Percentiles rank a stretch among this genome's conserved stretches.
phyloP scores from a whole-genome alignment of 1,140 invertebrate species.

The Calephelis virginiensis region DNA sequence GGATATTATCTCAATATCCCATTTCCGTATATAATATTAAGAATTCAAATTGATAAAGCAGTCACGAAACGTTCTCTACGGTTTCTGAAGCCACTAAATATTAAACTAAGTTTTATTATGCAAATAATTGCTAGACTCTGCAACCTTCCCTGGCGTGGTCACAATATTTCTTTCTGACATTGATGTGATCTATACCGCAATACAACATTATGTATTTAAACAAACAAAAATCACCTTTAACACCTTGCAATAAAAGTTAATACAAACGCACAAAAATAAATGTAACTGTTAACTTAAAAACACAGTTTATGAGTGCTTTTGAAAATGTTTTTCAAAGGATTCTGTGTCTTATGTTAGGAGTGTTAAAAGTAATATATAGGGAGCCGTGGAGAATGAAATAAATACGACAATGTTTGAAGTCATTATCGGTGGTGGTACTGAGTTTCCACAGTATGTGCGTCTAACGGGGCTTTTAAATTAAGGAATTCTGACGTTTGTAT shows the following conservation, averaged over 20 bases:
- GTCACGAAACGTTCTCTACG: conserved; percentile 34
- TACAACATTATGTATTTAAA: neutral
- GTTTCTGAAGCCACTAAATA: conserved; percentile 39
- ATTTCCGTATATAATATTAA: neutral
- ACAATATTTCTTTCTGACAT: conserved; percentile 51
- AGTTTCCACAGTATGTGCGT: conserved; percentile 35
- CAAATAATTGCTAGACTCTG: conserved; percentile 43
- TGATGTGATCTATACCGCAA: conserved; percentile 42
- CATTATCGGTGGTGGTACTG: conserved; percentile 36
- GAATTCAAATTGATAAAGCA: conserved; percentile 28
- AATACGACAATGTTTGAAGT: conserved; percentile 42
- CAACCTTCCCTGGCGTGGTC: conserved; percentile 42
- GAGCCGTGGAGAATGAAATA: conserved; percentile 24
- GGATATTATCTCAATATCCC: neutral
- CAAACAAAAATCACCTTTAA: conserved; percentile 24
- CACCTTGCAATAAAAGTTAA: neutral
- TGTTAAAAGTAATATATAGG: neutral
- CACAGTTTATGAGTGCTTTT: conserved; percentile 6
- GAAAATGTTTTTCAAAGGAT: conserved; percentile 14
- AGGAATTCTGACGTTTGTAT: conserved; percentile 31
- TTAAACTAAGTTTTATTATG: conserved; percentile 48
- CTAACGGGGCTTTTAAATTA: conserved; percentile 47
- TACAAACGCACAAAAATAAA: conserved; percentile 1
- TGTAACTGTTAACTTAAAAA: conserved; percentile 5
- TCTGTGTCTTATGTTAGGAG: conserved; percentile 14